phyloP scores from a whole-genome alignment of 2,113 vertebrate species.

The Orycteropus afer region DNA sequence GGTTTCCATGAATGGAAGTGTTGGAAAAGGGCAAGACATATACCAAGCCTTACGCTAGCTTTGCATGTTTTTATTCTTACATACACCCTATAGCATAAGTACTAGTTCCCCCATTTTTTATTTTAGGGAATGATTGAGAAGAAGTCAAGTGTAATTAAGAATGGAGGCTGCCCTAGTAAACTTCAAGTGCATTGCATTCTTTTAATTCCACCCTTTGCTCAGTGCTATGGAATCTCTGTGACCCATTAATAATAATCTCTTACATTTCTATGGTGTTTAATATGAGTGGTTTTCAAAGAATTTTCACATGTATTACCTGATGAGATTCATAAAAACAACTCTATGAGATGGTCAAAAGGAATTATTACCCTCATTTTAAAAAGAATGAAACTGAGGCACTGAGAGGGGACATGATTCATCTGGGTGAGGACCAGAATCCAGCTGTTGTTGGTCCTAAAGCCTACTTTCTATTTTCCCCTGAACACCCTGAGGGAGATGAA shows the following conservation, averaged over 20 bases:
- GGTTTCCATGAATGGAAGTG: neutral
- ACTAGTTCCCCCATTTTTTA: neutral
- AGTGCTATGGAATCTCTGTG: constrained; percentile 18
- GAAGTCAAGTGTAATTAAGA: neutral
- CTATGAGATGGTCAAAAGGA: neutral
- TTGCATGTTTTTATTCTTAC: neutral
- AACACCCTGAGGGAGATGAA: neutral
- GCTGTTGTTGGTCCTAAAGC: neutral
- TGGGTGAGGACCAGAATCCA: neutral
- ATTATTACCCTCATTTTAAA: neutral
- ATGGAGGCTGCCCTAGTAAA: neutral
- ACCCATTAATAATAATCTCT: neutral
- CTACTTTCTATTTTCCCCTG: constrained; percentile 36
- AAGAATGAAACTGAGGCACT: neutral
- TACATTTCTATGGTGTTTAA: neutral
- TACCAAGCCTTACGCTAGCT: neutral
- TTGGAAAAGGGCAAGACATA: neutral
- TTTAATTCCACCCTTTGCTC: constrained; percentile 31
- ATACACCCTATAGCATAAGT: neutral
- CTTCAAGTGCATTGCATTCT: neutral
- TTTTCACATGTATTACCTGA: neutral
- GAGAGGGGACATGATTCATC: neutral
- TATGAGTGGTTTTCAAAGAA: constrained; percentile 18
- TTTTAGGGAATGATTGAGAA: neutral
- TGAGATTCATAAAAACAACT: neutral